Evolutionary conservation across 2,113 vertebrate genomes (phyloP), one percentile per base, ranked within the genome.

Genomic region (Peromyscus maniculatus): DNA sequence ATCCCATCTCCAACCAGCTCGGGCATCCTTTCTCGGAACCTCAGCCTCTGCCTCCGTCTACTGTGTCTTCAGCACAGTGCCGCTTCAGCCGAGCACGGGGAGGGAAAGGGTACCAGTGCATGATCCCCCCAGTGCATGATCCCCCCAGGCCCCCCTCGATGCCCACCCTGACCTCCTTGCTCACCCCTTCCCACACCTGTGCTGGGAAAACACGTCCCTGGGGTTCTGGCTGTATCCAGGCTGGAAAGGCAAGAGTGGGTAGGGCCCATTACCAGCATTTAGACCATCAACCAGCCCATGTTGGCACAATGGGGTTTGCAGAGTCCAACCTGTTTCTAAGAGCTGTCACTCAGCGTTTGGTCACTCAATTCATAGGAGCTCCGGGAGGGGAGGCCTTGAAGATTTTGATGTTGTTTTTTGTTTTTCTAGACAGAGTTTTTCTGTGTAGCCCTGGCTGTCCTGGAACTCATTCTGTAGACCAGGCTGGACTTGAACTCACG

Each of bases 321-420:
- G 17, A 21, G 31, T 13, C 79, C 36, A 7, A 36, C 55, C 74
- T 24, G 36, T 43, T 43, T 33, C 46, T 21, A 10, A 84, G n/a
- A 62, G 21, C 5, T 0, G 1, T 9, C 1, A 3, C 43, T 88
- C 31, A 6, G 46, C 31, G 28, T 66, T 3, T 3, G 31, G 75
- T 86, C 2, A 5, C 3, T 19, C 1, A 10, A 21, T 7, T 46
- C 82, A 43, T 0, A 1, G 8, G 33, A 26, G 84, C 43, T 36
- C 26, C 2, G 62, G 0, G 83, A 49, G 4, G 55, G 21, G 17
- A 43, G 1, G 2, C 1, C 31, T 0, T 17, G 8, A 72, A 17
- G 36, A 3, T 72, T 72, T 26, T 39, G n/a, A 22, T 72, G 31
- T 74, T 69, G 66, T 67, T 71, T 36, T 71, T 71, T 72, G 36